Evolutionary conservation across 2,113 vertebrate species (phyloP).

Genomic region (Burhinus oedicnemus): DNA sequence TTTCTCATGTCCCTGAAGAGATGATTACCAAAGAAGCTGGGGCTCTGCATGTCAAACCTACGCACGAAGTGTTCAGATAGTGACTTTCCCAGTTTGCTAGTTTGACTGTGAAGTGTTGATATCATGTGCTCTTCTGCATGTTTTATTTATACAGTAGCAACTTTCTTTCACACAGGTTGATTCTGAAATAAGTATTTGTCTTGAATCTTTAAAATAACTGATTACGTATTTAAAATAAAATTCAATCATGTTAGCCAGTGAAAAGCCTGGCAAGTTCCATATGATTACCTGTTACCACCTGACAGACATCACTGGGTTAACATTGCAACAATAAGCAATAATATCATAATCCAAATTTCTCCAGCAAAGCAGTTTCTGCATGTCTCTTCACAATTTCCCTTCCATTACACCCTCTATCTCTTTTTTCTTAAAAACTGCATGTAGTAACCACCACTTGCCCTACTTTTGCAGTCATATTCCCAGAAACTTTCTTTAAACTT

Average conservation of each 20-base stretch:
- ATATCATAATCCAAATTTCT: neutral
- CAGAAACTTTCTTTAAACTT: neutral
- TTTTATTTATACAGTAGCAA: neutral
- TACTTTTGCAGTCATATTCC: neutral
- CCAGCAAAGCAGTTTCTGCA: neutral
- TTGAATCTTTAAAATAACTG: neutral
- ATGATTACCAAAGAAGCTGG: neutral
- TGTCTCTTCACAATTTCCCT: neutral
- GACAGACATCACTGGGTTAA: neutral
- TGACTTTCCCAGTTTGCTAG: neutral
- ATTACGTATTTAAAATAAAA: neutral
- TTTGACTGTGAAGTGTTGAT: neutral
- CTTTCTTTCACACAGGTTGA: neutral
- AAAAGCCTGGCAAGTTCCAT: neutral
- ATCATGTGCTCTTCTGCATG: neutral
- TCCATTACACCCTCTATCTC: neutral
- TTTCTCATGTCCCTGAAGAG: neutral
- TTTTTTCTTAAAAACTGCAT: rapidly evolving
- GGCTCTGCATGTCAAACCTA: neutral
- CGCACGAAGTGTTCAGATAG: neutral
- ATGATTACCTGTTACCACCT: neutral
- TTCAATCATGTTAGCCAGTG: neutral
- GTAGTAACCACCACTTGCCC: neutral
- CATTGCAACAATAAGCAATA: neutral
- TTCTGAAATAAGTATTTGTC: neutral